phyloP scores from a whole-genome alignment of 1,140 invertebrate species.

The Leptinotarsa lineolata region DNA sequence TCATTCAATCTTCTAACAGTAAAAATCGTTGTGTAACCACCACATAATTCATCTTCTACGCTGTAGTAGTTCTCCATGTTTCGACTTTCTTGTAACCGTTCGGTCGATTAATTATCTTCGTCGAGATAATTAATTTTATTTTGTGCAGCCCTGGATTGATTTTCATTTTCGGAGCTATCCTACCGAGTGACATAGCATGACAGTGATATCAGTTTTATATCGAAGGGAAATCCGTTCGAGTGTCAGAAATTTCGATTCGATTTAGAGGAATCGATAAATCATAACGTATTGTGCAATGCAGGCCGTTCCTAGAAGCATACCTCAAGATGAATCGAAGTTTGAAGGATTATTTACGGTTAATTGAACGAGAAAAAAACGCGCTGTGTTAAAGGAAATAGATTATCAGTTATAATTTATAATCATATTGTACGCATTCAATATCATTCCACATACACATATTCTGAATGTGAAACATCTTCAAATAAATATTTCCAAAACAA shows the following conservation, averaged over 20 bases:
- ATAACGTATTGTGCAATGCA: not conserved
- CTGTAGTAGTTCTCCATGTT: too few relatives aligned
- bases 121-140: not conserved
- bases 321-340: not conserved
- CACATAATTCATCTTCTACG: too few relatives aligned
- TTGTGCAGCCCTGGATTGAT: not conserved
- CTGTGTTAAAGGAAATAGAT: too few relatives aligned
- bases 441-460: too few relatives aligned
- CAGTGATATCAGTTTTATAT: not conserved
- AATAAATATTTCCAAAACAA: too few relatives aligned
- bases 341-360: too few relatives aligned
- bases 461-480: too few relatives aligned
- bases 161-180: not conserved
- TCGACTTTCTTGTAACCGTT: not conserved
- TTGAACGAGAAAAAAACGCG: too few relatives aligned
- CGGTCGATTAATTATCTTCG: constrained; percentile 2
- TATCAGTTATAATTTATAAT: too few relatives aligned
- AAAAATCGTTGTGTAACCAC: too few relatives aligned
- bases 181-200: constrained; percentile 5
- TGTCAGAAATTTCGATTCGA: not conserved
- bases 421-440: too few relatives aligned
- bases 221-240: not conserved
- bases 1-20: too few relatives aligned
- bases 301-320: not conserved
- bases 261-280: not conserved